Conservation (phyloP, 2,888 invertebrate species). For the Gymnocheta viridis region DNA sequence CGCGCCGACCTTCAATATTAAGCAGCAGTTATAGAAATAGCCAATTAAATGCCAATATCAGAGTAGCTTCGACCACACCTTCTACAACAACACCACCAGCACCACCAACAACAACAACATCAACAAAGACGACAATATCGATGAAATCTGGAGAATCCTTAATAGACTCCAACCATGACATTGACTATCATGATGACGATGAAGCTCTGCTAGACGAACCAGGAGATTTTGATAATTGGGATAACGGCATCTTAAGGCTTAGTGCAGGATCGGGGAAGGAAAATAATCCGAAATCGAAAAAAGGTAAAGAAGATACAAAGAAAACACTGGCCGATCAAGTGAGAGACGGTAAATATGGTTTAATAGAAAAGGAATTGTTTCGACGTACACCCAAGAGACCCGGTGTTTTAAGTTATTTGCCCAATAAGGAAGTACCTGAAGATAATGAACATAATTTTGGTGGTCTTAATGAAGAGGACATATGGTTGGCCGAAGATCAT, state of each 20-base stretch:
- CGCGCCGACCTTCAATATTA: conserved; percentile 71
- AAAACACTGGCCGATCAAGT: conserved; percentile 95
- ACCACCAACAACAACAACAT: not conserved
- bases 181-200: conserved; percentile 75
- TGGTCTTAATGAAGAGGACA: conserved; percentile 91
- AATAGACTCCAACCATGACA: conserved; percentile 54
- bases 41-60: conserved; percentile 55
- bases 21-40: conserved; percentile 75
- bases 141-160: conserved; percentile 37
- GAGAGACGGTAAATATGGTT: conserved; percentile 93
- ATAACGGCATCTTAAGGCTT: conserved; percentile 86
- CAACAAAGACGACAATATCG: not conserved
- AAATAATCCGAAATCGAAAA: conserved; percentile 80
- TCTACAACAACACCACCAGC: not conserved
- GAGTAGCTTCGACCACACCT: conserved; percentile 60
- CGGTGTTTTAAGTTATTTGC: conserved; percentile 91
- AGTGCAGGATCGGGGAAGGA: conserved; percentile 88
- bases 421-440: conserved; percentile 90
- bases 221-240: conserved; percentile 83
- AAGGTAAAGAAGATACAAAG: conserved; percentile 86
- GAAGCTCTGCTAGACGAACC: conserved; percentile 80
- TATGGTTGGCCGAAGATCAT: conserved; percentile 95
- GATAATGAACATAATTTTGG: conserved; percentile 91
- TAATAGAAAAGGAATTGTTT: conserved; percentile 93
- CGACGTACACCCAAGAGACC: conserved; percentile 87